These are phyloP conservation scores for Charaxes varanes DNA, from an alignment of 1,140 invertebrate species.

Conservation along the genomic window DNA sequence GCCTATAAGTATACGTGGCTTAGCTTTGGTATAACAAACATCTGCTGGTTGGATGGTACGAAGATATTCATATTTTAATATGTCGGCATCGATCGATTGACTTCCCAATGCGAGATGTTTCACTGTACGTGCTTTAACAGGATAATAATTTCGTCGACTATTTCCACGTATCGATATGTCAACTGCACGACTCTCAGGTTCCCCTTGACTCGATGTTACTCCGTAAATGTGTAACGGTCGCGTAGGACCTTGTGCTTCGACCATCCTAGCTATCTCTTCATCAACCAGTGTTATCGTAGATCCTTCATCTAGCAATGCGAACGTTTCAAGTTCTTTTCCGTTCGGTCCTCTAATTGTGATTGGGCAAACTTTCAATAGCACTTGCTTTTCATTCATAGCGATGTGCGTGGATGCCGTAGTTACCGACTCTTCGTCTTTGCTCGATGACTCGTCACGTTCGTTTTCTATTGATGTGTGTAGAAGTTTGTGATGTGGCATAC, in stretches of 20 bases:
- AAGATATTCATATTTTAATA: conserved; percentile 4
- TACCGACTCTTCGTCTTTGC: neutral
- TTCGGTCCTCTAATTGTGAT: neutral
- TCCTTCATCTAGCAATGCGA: too few species aligned
- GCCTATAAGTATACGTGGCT: conserved; percentile 9
- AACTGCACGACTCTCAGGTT: neutral
- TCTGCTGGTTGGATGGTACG: neutral
- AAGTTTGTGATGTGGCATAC: conserved; percentile 3
- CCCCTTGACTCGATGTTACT: neutral
- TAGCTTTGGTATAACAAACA: conserved; percentile 1
- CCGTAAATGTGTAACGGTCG: conserved; percentile 1
- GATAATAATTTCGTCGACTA: neutral
- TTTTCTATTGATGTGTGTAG: conserved; percentile 1
- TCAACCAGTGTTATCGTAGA: too few species aligned
- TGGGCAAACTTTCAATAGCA: conserved; percentile 10
- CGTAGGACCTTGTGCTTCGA: too few species aligned
- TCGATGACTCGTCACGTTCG: neutral
- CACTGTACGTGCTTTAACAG: conserved; percentile 5
- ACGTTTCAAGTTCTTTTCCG: neutral
- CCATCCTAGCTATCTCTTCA: too few species aligned
- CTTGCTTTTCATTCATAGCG: neutral
- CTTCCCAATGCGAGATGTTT: neutral
- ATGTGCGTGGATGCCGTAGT: neutral
- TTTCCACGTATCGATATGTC: neutral
- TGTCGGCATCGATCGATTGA: neutral